These are phyloP conservation scores for Geotrupes spiniger DNA, from an alignment of 2,888 invertebrate species.

Conservation along the genomic window DNA sequence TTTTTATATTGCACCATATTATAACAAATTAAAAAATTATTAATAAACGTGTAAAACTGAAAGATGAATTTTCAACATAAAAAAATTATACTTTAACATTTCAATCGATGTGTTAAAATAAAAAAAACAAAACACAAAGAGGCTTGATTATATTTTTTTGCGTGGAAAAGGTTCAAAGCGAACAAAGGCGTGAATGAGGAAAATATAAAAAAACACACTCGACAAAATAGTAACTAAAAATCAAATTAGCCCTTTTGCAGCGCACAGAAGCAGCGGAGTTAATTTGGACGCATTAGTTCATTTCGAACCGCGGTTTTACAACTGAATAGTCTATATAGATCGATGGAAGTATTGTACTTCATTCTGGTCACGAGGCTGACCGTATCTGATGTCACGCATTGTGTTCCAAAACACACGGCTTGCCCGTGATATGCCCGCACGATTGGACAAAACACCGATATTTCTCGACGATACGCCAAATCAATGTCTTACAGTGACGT, in stretches of 20 bases:
- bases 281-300: constrained; percentile 44
- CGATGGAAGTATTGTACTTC: constrained; percentile 39
- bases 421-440: constrained; percentile 43
- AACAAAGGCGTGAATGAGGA: constrained; percentile 2
- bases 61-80: too few relatives aligned
- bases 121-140: background rate
- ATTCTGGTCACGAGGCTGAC: constrained; percentile 46
- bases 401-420: constrained; percentile 46
- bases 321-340: constrained; percentile 40
- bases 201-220: constrained; percentile 7
- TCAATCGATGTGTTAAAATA: too few relatives aligned
- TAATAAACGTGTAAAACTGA: too few relatives aligned
- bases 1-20: too few relatives aligned
- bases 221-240: constrained; percentile 27
- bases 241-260: constrained; percentile 35
- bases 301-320: constrained; percentile 44
- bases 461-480: constrained; percentile 14
- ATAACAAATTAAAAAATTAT: too few relatives aligned
- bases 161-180: background rate
- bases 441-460: constrained; percentile 15
- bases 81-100: too few relatives aligned
- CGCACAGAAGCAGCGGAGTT: constrained; percentile 39
- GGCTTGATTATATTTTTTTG: constrained; percentile 1
- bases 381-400: constrained; percentile 46
- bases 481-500: constrained; percentile 5